Conservation (phyloP, 2,113 vertebrate genomes). For the Atrichornis clamosus region DNA sequence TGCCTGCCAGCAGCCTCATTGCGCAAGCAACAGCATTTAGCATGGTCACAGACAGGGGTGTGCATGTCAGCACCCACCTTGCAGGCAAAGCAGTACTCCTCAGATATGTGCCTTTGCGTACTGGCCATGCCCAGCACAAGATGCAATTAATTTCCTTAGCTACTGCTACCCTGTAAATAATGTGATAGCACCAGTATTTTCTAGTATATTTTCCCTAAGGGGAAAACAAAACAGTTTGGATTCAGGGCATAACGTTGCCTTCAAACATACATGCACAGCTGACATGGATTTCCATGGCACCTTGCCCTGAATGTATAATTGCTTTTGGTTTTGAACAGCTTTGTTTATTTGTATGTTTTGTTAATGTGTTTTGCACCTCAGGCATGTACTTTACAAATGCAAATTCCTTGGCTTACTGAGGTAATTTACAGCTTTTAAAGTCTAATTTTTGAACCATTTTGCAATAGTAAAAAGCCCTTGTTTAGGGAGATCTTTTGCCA, state of each 20-base stretch:
- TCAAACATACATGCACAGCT: background rate
- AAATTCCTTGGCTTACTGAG: slow-evolving; percentile 58
- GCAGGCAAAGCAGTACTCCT: background rate
- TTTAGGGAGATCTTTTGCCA: background rate
- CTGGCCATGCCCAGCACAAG: background rate
- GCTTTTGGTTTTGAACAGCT: slow-evolving; percentile 38
- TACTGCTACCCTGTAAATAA: background rate
- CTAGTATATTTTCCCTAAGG: background rate
- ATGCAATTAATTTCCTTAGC: background rate
- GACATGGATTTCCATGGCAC: slow-evolving; percentile 1
- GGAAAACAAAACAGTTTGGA: background rate
- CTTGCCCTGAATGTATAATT: slow-evolving; percentile 44
- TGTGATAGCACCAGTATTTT: background rate
- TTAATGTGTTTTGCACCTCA: slow-evolving; percentile 55
- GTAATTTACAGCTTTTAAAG: slow-evolving; percentile 35
- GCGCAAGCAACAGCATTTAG: accelerated
- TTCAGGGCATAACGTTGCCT: background rate
- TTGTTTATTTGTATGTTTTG: slow-evolving; percentile 56
- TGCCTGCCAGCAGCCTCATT: background rate
- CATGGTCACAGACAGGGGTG: background rate
- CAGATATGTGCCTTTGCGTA: background rate
- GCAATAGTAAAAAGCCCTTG: background rate
- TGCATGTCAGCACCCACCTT: background rate
- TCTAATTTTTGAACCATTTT: slow-evolving; percentile 40
- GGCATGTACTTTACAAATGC: slow-evolving; percentile 65